phyloP scores from a whole-genome alignment of 2,113 vertebrate genomes.

The sheep (Ovis aries) region ARS-UI_Ramb_v3.0 NC_056073.1:9297501-9298000 shows the following conservation, averaged over 20 bases:
- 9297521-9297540: neutral
- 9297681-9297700: neutral
- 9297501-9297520: neutral
- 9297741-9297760: neutral
- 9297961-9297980: neutral
- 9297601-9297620: neutral
- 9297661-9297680: neutral
- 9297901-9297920: neutral
- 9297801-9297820: neutral
- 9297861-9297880: neutral
- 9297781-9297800: neutral
- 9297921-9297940: neutral
- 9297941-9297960: neutral
- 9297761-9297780: neutral
- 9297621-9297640: neutral
- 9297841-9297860: neutral
- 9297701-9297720: neutral
- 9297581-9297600: neutral
- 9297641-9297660: neutral
- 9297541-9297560: neutral
- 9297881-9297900: neutral
- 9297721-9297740: neutral
- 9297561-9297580: neutral
- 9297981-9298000: neutral
- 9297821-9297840: neutral